Percentiles rank a stretch among this genome's conserved stretches.
phyloP scores from a whole-genome alignment of 2,888 invertebrate genomes.

The Agrochola circellaris region DNA sequence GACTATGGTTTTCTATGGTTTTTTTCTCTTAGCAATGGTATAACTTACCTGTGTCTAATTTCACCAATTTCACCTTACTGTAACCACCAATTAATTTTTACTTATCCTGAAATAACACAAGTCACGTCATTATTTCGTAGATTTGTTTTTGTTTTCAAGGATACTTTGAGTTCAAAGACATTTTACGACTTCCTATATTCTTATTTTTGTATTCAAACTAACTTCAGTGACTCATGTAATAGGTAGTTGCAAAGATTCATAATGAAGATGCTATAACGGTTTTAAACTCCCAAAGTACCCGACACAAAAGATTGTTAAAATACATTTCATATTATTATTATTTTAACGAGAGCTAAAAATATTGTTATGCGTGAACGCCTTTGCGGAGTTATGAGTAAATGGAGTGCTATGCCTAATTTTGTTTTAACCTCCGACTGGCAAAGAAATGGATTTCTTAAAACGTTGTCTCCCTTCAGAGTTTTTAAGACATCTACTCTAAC shows the following conservation, averaged over 20 bases:
- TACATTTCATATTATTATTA: not conserved
- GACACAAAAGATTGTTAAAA: constrained; percentile 19
- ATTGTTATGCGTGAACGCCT: not conserved
- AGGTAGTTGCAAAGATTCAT: not conserved
- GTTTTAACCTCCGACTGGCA: not conserved
- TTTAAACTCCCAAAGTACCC: not conserved
- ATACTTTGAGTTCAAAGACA: constrained; percentile 5
- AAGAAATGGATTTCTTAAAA: not conserved
- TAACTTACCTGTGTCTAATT: no score
- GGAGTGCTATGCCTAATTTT: not conserved
- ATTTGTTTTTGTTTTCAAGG: constrained; percentile 20
- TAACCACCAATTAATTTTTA: not conserved
- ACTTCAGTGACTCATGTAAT: not conserved
- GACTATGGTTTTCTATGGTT: not conserved
- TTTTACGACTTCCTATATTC: constrained; percentile 9
- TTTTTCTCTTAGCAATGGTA: not conserved
- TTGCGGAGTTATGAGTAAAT: constrained; percentile 12
- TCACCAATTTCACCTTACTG: not conserved
- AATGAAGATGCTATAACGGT: not conserved
- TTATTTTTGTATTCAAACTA: constrained; percentile 13
- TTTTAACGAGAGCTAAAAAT: constrained; percentile 1
- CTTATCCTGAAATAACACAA: not conserved
- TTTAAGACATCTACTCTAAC: not conserved
- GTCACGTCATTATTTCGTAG: not conserved
- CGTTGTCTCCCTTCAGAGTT: not conserved